Conservation (phyloP, 2,888 invertebrate genomes). For the Pardosa pseudoannulata region DNA sequence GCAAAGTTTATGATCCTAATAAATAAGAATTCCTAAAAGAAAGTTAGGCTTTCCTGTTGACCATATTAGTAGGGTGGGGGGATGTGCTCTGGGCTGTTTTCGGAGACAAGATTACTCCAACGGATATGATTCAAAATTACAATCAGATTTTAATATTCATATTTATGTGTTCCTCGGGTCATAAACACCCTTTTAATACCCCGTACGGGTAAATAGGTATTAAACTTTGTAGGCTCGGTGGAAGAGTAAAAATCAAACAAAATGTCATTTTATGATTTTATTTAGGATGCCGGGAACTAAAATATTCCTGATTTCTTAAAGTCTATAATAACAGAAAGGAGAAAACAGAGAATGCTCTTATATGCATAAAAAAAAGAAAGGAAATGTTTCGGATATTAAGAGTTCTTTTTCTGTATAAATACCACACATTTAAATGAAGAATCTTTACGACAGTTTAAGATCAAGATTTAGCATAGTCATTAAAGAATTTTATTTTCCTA, state of each 20-base stretch:
- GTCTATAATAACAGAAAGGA: not conserved
- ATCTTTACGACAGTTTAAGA: too few relatives aligned
- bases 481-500: too few relatives aligned
- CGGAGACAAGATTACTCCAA: conserved; percentile 65
- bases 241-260: conserved; percentile 56
- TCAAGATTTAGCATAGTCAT: too few relatives aligned
- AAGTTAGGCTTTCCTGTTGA: conserved; percentile 53
- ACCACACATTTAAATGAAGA: too few relatives aligned
- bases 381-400: too few relatives aligned
- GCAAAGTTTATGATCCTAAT: conserved; percentile 71
- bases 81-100: conserved; percentile 21
- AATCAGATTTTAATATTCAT: conserved; percentile 72
- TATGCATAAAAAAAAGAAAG: too few relatives aligned
- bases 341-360: too few relatives aligned
- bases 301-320: not conserved
- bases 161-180: conserved; percentile 67
- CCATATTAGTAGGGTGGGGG: conserved; percentile 26
- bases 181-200: conserved; percentile 71
- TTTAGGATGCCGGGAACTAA: not conserved
- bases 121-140: conserved; percentile 68
- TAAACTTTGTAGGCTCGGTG: conserved; percentile 36
- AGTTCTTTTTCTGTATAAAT: too few relatives aligned
- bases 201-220: conserved; percentile 67
- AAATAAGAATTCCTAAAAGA: conserved; percentile 68
- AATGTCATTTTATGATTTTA: conserved; percentile 62